Base-by-base conservation (phyloP, 2,797 vertebrate species). In the Scarus forsteni region DNA sequence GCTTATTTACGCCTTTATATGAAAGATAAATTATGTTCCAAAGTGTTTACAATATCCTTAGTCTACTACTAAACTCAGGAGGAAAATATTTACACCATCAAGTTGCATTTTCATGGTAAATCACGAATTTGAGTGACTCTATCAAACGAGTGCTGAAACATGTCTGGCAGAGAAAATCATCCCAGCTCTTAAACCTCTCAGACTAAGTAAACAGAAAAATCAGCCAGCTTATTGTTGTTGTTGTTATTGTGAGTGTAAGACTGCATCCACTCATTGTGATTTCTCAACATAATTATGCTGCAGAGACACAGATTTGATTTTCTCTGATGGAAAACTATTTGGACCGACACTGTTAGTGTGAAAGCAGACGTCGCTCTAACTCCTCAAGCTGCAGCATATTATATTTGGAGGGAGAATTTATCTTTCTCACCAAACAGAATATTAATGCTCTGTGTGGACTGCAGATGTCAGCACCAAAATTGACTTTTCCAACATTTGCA, bases 321-420 rank as follows among this genome's bases (percentile, higher is more conserved):
- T 49, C 43, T 35, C 53, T 53, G 40, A 84, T 66, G 60, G 58
- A 72, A 80, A 79, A 61, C 53, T 62, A 50, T 62, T 64, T 66
- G 34, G 49, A 39, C 15, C 55, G 39, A 50, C 44, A 43, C 16
- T 63, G 49, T 49, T 64, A 46, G 66, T 57, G 42, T 60, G 60
- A 27, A 77, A 74, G 62, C 62, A 43, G 60, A 67, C 53, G 27
- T 12, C 70, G 16, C 51, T 77, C 34, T 6, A 35, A 36, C 7
- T 60, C 58, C 42, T 54, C 56, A 18, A 57, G 60, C 27, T 27
- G 50, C 16, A 60, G 16, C 59, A 40, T 63, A 75, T 64, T 63
- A 60, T 39, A 40, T 59, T 43, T 66, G 13, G 52, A 60, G 54
- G 44, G 51, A 83, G 83, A 76, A 82, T 86, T 85, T 65, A 84